Evolutionary conservation across 2,888 invertebrate genomes (phyloP).

Genomic region (Drosophila birchii): DNA sequence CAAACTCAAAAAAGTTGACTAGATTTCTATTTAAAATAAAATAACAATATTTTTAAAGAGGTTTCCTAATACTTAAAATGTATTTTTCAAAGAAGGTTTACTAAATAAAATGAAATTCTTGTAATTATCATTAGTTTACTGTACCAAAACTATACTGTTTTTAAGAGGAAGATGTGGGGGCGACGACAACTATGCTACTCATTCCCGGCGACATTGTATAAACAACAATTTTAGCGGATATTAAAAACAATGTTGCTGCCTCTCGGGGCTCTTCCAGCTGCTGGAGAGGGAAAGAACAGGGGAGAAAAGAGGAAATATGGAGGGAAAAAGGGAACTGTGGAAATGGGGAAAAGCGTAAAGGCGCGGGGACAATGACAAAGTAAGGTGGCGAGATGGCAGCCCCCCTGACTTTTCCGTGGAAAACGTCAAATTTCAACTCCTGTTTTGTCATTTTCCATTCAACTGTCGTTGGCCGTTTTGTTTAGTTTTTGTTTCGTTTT

Average conservation of each 20-base stretch:
- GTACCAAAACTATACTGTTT: not conserved
- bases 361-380: constrained; percentile 3
- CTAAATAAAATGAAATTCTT: too few species aligned
- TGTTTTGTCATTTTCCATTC: constrained; percentile 71
- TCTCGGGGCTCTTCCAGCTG: constrained; percentile 18
- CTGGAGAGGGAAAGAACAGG: not conserved
- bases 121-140: not conserved
- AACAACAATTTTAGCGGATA: constrained; percentile 79
- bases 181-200: constrained; percentile 57
- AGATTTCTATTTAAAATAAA: not conserved
- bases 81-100: not conserved
- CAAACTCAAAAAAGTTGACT: not conserved
- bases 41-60: too few species aligned
- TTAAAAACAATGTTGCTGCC: constrained; percentile 77
- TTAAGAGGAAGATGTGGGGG: constrained; percentile 5
- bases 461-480: constrained; percentile 36
- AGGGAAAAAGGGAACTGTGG: not conserved
- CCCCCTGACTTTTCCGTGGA: constrained; percentile 19
- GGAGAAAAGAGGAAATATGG: not conserved
- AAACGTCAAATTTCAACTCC: constrained; percentile 68
- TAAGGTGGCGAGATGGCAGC: constrained; percentile 17
- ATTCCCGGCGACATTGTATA: constrained; percentile 73
- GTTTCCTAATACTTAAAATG: not conserved
- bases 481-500: constrained; percentile 27
- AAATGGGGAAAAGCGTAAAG: constrained; percentile 2